phyloP scores from a whole-genome alignment of 2,888 invertebrate genomes.

The Cataglyphis livida region DNA sequence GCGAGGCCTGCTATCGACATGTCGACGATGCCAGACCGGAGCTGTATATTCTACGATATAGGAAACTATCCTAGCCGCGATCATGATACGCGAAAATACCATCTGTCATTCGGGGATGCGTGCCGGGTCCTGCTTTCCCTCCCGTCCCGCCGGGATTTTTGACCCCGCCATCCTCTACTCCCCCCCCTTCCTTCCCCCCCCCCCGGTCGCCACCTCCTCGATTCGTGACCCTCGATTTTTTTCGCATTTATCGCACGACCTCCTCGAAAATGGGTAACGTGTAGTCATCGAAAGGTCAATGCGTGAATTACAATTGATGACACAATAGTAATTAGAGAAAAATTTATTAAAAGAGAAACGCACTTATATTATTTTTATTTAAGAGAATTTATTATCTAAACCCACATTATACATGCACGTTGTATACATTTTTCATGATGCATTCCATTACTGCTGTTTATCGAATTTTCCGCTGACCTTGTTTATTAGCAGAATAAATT shows the following conservation, averaged over 20 bases:
- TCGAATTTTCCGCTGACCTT: conserved; percentile 14
- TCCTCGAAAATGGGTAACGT: neutral
- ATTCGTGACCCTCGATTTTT: conserved; percentile 17
- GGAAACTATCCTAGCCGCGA: conserved; percentile 81
- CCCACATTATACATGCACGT: neutral
- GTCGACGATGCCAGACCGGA: conserved; percentile 81
- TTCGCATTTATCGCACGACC: neutral
- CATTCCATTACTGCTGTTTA: neutral
- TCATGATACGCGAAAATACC: conserved; percentile 84
- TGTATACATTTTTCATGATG: neutral
- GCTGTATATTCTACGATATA: conserved; percentile 79
- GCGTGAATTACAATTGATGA: neutral
- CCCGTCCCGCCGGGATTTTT: conserved; percentile 55
- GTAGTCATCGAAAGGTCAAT: neutral
- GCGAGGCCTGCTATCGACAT: conserved; percentile 85
- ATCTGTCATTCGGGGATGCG: conserved; percentile 82
- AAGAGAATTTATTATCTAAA: neutral
- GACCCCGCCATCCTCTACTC: neutral
- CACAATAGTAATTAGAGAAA: neutral
- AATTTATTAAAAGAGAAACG: neutral
- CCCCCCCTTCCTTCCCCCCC: neutral
- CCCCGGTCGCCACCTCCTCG: conserved; percentile 8
- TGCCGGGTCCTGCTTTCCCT: conserved; percentile 68
- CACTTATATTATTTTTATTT: neutral
- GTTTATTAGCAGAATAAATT: conserved; percentile 25